Evolutionary conservation across 2,113 vertebrate species (phyloP).

Genomic region (Cyprichromis sp.): DNA sequence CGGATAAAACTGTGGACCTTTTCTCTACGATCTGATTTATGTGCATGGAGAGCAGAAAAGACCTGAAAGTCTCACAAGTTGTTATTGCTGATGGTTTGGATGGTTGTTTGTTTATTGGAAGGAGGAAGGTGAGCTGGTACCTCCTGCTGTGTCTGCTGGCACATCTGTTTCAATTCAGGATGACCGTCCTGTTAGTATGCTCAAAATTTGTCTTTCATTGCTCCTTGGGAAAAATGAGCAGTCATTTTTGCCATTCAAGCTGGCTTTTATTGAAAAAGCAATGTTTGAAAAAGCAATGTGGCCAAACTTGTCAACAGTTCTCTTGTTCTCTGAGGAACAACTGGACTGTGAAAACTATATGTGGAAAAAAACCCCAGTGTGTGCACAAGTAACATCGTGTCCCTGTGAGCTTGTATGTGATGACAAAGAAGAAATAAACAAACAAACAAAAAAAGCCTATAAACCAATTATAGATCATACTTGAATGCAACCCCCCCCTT

Average conservation of each 20-base stretch:
- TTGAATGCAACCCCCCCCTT: background rate
- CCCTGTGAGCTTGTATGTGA: background rate
- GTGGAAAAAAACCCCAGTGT: background rate
- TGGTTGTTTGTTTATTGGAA: background rate
- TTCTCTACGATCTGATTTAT: background rate
- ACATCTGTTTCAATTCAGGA: background rate
- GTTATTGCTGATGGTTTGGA: background rate
- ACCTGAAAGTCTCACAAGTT: background rate
- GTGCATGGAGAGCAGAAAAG: background rate
- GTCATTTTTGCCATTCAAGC: background rate
- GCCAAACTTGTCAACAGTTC: background rate
- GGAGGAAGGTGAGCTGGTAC: background rate
- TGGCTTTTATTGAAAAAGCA: background rate
- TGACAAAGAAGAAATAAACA: background rate
- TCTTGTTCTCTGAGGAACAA: background rate
- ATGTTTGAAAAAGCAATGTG: background rate
- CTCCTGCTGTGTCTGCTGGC: background rate
- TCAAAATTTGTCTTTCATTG: background rate
- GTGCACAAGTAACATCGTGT: background rate
- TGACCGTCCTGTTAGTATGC: background rate
- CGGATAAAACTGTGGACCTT: background rate
- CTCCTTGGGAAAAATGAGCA: background rate
- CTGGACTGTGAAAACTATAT: slow-evolving; percentile 24
- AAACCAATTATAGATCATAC: background rate
- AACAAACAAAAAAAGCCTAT: background rate